Percentiles rank a stretch among this genome's conserved stretches.
These are phyloP conservation scores for Agriopis aurantiaria DNA, from an alignment of 2,888 invertebrate genomes.

Conservation along the genomic window DNA sequence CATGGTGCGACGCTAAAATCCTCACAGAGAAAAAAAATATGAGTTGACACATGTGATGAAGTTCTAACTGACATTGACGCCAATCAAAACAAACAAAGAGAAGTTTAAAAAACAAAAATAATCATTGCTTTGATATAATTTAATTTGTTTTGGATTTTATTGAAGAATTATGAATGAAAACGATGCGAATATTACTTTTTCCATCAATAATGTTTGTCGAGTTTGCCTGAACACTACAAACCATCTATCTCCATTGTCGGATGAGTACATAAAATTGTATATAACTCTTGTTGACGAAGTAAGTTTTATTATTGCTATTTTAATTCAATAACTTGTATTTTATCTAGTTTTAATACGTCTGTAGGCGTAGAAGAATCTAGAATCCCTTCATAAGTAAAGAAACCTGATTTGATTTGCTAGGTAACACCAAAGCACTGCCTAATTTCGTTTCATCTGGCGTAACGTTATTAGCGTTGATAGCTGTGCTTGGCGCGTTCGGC, in stretches of 20 bases:
- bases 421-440: too few relatives aligned
- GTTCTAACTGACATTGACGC: not conserved
- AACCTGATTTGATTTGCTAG: not conserved
- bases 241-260: constrained; percentile 54
- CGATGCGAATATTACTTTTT: constrained; percentile 28
- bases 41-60: too few relatives aligned
- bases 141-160: not conserved
- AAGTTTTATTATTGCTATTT: constrained; percentile 29
- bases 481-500: too few relatives aligned
- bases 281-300: constrained; percentile 56
- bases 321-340: not conserved
- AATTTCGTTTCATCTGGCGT: too few relatives aligned
- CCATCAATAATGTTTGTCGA: constrained; percentile 53
- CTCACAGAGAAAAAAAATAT: too few relatives aligned
- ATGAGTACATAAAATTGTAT: constrained; percentile 54
- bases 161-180: constrained; percentile 45
- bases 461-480: too few relatives aligned
- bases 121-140: not conserved
- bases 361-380: not conserved
- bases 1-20: too few relatives aligned
- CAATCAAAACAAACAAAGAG: not conserved
- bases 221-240: constrained; percentile 57
- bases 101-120: too few relatives aligned
- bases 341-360: constrained; percentile 3
- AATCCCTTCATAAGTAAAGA: not conserved